phyloP scores from a whole-genome alignment of 2,888 invertebrate genomes.

The Xestia sexstrigata region DNA sequence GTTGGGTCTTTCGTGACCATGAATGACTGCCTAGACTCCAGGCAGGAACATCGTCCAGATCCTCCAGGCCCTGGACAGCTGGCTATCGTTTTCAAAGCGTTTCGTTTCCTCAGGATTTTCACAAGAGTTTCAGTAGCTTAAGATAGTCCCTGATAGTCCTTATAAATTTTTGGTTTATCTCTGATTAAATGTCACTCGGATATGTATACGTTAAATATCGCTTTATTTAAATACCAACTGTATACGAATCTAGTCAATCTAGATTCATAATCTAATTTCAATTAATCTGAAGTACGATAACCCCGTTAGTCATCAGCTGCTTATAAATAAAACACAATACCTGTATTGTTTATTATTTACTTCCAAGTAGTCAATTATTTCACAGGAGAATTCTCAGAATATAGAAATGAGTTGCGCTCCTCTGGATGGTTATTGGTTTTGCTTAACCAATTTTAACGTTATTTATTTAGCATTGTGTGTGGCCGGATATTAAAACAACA shows the following conservation, averaged over 20 bases:
- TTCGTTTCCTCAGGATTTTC: too few relatives aligned
- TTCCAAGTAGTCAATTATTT: conserved; percentile 1
- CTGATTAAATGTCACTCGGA: neutral
- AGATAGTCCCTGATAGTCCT: neutral
- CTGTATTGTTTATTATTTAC: conserved; percentile 5
- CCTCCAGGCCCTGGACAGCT: too few relatives aligned
- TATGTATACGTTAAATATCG: neutral
- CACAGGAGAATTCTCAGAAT: conserved; percentile 9
- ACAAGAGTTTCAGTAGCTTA: neutral
- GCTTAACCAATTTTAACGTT: conserved; percentile 11
- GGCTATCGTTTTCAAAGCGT: too few relatives aligned
- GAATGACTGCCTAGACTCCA: neutral
- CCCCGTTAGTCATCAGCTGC: neutral
- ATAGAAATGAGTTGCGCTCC: conserved; percentile 9
- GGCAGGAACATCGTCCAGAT: neutral
- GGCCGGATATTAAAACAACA: conserved; percentile 5
- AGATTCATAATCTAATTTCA: neutral
- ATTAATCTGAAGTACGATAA: conserved; percentile 2
- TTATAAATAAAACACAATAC: conserved; percentile 1
- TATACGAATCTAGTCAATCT: neutral
- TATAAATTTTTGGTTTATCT: neutral
- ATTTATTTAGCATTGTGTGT: conserved; percentile 21
- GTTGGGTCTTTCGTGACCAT: neutral
- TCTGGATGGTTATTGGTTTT: conserved; percentile 1
- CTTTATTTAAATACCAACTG: neutral